Base-by-base conservation (phyloP, 2,113 vertebrate genomes). In the Tachuris rubrigastra region DNA sequence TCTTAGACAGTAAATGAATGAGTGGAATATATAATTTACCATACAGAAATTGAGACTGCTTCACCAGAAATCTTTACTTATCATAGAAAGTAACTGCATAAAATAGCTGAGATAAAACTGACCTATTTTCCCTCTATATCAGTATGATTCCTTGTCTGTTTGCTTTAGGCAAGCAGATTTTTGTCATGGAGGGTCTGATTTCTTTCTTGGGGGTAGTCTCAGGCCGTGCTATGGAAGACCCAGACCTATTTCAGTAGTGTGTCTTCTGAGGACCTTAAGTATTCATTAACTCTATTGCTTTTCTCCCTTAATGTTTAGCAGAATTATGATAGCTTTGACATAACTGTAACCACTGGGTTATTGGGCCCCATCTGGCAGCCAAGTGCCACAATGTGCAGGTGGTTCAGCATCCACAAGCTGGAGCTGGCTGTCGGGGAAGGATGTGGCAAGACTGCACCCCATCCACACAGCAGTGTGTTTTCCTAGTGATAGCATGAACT, bases 391-490 rank as follows among this genome's bases (percentile, higher is more conserved):
- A 30, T 3, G 14, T 15, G 33, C 44, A 53, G 41, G 46, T 35
- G 11, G 47, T 50, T 86, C 53, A 73, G 39, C 56, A 37, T 49
- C 75, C 60, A 42, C 1, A 4, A 71, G 81, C 41, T 77, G 85
- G 82, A 93, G 75, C 75, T 74, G 79, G 68, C 21, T 15, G 30
- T 78, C 42, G 10, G 39, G 55, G 62, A 28, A 65, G 63, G 42
- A 37, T 90, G 88, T 58, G 81, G 44, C 13, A 55, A 91, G 59
- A 62, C 85, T 84, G 42, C 83, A 69, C 81, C 94, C 55, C 90
- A 76, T n/a, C 25, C 5, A 39, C 50, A 78, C 76, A 93, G 47
- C 6, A 20, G 84, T 92, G 73, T 91, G 59, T 96, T 96, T 97
- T 92, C 83, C 81, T 77, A 80, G 82, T 62, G 49, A 67, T 5